Conservation (phyloP, 2,113 vertebrate species). For the Peromyscus leucopus region DNA sequence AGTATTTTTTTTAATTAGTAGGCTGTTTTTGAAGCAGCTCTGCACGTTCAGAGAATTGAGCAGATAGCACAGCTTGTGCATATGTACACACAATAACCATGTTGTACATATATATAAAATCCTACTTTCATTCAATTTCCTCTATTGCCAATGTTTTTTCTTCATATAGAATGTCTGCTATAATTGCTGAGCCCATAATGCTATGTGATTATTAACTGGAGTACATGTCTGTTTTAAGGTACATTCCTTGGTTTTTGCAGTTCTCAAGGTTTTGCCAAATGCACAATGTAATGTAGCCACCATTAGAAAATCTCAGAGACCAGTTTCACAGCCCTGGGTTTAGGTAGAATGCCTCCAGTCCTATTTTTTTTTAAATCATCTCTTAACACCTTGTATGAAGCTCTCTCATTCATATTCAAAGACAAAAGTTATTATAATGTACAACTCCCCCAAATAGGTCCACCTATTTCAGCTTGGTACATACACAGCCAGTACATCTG, state of each 20-base stretch:
- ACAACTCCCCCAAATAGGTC: neutral
- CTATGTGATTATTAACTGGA: neutral
- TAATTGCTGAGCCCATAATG: neutral
- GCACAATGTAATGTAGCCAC: neutral
- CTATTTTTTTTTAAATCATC: neutral
- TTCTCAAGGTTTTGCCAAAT: constrained; percentile 13
- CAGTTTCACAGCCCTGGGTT: neutral
- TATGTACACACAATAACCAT: neutral
- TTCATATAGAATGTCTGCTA: neutral
- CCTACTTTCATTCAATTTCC: neutral
- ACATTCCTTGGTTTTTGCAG: neutral
- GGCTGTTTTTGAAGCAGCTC: constrained; percentile 24
- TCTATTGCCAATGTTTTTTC: neutral
- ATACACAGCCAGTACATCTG: neutral
- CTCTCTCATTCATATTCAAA: constrained; percentile 25
- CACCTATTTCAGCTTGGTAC: constrained; percentile 50
- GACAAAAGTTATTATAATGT: constrained; percentile 1
- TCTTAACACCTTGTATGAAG: neutral
- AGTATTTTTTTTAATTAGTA: neutral
- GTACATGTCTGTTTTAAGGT: neutral
- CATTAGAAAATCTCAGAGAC: neutral
- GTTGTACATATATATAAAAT: neutral
- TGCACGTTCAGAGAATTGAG: constrained; percentile 6
- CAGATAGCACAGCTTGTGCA: neutral
- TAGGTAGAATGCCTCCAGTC: neutral